phyloP scores from a whole-genome alignment of 2,113 vertebrate species.

The Tachycineta bicolor region DNA sequence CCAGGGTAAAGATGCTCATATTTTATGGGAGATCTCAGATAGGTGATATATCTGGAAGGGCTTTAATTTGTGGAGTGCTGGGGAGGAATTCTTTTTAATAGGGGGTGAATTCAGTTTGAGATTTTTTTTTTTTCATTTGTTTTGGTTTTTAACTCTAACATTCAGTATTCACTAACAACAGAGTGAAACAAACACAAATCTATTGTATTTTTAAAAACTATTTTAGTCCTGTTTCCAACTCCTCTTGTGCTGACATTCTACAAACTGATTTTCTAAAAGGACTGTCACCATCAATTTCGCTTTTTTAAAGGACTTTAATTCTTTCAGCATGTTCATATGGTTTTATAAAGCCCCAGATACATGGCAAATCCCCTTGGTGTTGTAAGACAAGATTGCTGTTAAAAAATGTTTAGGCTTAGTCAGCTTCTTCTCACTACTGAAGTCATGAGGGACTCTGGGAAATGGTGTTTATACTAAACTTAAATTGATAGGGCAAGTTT shows the following conservation, averaged over 20 bases:
- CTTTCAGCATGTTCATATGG: constrained; percentile 85
- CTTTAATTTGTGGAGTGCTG: not conserved
- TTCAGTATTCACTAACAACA: constrained; percentile 7
- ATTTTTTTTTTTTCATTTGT: not conserved
- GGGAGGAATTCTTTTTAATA: not conserved
- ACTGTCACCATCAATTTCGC: constrained; percentile 83
- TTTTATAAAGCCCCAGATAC: constrained; percentile 84
- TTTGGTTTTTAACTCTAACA: constrained; percentile 1
- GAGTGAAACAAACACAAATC: constrained; percentile 35
- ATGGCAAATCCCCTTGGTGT: constrained; percentile 84
- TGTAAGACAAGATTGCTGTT: constrained; percentile 89
- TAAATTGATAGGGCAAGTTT: constrained; percentile 89
- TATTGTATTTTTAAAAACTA: constrained; percentile 25
- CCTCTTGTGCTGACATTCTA: constrained; percentile 60
- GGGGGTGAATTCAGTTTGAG: not conserved
- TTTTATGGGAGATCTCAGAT: not conserved
- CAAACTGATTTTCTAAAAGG: constrained; percentile 75
- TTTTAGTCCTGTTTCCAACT: constrained; percentile 50
- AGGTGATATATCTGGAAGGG: not conserved
- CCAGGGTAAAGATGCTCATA: not conserved
- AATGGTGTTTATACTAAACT: constrained; percentile 86
- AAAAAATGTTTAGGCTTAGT: constrained; percentile 86
- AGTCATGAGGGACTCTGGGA: constrained; percentile 83
- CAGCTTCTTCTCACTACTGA: constrained; percentile 82
- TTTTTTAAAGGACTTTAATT: constrained; percentile 83